phyloP scores from a whole-genome alignment of 1,140 invertebrate species.

The Formica exsecta region DNA sequence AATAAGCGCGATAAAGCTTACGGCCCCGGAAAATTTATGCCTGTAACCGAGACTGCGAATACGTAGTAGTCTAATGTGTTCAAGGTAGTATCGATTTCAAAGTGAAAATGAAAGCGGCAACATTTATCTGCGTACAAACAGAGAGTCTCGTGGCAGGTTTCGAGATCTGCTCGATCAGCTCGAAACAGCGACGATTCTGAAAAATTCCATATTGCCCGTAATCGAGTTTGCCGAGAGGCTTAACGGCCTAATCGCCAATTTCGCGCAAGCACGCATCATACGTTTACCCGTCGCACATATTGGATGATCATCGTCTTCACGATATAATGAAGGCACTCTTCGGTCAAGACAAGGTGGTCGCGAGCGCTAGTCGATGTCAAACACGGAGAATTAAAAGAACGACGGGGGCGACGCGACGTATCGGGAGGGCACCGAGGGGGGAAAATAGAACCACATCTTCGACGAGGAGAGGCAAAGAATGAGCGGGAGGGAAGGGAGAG shows the following conservation, averaged over 20 bases:
- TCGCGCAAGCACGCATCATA: slow-evolving; percentile 25
- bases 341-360: slow-evolving; percentile 64
- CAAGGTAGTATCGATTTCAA: slow-evolving; percentile 2
- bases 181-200: not conserved
- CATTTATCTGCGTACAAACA: slow-evolving; percentile 1
- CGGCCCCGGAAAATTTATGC: not conserved
- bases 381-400: slow-evolving; percentile 59
- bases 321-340: slow-evolving; percentile 59
- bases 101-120: not conserved
- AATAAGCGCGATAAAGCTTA: not conserved
- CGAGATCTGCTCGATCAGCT: not conserved
- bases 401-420: slow-evolving; percentile 18
- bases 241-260: slow-evolving; percentile 55
- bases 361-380: slow-evolving; percentile 53
- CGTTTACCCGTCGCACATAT: slow-evolving; percentile 6
- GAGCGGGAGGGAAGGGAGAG: not conserved
- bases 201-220: not conserved
- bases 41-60: not conserved
- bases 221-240: not conserved
- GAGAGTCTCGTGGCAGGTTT: not conserved
- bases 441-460: too few species aligned
- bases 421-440: slow-evolving; percentile 1
- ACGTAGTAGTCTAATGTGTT: not conserved
- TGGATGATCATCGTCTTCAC: slow-evolving; percentile 56
- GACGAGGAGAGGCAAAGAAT: too few species aligned